Evolutionary conservation across 2,888 invertebrate species (phyloP), one percentile per base, ranked within the genome.

Genomic region (Chaetogeoica ovagalla): DNA sequence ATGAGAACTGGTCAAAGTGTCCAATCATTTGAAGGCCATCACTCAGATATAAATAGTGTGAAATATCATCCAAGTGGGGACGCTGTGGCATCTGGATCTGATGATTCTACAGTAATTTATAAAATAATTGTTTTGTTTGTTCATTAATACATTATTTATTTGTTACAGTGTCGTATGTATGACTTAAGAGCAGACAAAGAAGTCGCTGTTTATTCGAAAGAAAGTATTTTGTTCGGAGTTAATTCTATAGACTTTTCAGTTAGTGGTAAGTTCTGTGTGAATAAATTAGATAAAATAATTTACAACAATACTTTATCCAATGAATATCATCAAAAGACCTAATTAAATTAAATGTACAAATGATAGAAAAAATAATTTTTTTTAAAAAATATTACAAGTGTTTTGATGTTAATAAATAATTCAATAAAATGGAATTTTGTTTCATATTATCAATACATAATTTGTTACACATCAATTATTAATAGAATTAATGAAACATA

Each of bases 41-140:
- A 95, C 84, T 97, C 98, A 1, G 99, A 99, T 88, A 96, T 99
- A 83, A 99, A 97, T 88, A 94, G 95, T 86, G 97, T 99, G 74
- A 93, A 96, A 87, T 99, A 97, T 89, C 97, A 99, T 90, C 99
- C 99, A 7, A 96, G 97, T 86, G 99, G 99, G 66, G 99, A 99
- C 89, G 97, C 98, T 77, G 94, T 99, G 82, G 98, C 96, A 70
- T 96, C 98, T 39, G 99, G 98, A 37, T 95, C 96, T n/a, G 99
- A 99, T 87, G 99, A 99, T 89, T 94, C 96, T 66, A 95, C 96
- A 77, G 93, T 94, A 87, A 87, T 88, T 85, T 23, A 30, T 48
- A n/a, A 55, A 77, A 4, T 0, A 59, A 59, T 48, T 1, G 0
- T 21, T 69, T 52, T 37, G 17, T 37, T 37, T 69, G 4, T 43